Percentiles rank a stretch among this genome's conserved stretches.
Evolutionary conservation across 2,888 invertebrate genomes (phyloP).

Genomic region (Gasteruption jaculator): DNA sequence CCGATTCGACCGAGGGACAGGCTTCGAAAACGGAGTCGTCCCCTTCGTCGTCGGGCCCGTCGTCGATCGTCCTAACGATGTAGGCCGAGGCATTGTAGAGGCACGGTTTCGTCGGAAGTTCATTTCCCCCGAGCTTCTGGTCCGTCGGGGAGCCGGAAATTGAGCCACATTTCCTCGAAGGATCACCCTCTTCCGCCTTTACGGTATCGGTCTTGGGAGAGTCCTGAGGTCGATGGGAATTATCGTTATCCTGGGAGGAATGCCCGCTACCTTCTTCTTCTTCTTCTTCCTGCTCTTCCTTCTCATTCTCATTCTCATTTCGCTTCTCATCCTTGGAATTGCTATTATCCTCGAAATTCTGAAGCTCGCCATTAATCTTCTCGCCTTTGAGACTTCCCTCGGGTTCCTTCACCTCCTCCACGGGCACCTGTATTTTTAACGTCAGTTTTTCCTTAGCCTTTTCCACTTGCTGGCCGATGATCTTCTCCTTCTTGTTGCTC

Average conservation of each 20-base stretch:
- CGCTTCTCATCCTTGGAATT: no score
- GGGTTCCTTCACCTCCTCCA: neutral
- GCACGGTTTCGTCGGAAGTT: constrained; percentile 18
- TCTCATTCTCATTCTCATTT: neutral
- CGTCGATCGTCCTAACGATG: constrained; percentile 41
- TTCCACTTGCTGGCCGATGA: neutral
- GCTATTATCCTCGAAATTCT: neutral
- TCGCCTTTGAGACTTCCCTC: neutral
- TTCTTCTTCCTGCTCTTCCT: neutral
- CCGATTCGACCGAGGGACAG: constrained; percentile 17
- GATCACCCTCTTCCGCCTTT: neutral
- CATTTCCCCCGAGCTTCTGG: neutral
- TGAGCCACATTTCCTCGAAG: neutral
- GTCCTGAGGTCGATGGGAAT: no score
- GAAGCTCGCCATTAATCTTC: neutral
- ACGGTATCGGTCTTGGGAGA: neutral
- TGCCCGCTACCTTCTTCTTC: no score
- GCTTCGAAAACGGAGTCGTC: constrained; percentile 48
- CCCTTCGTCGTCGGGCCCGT: constrained; percentile 44
- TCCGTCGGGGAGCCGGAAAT: neutral
- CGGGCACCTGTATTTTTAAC: neutral
- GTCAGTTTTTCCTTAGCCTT: neutral
- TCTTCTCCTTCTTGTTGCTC: constrained; percentile 32
- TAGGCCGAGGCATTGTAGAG: constrained; percentile 35
- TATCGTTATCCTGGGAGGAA: no score